Evolutionary conservation across 1,140 invertebrate genomes (phyloP).

Genomic region (Drosophila pallidifrons): DNA sequence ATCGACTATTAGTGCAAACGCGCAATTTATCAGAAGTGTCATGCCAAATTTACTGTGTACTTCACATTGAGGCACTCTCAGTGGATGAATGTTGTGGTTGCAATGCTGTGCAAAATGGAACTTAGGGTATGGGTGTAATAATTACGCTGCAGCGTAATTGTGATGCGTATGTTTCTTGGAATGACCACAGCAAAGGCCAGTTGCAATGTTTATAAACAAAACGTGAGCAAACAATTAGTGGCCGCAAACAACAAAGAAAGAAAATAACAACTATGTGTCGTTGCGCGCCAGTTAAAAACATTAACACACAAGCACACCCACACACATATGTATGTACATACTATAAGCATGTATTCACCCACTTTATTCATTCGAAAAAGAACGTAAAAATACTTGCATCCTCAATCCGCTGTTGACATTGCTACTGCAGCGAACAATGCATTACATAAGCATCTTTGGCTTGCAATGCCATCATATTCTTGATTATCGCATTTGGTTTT

Average conservation of each 20-base stretch:
- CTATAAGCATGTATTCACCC: neutral
- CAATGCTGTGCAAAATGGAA: neutral
- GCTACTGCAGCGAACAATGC: slow-evolving; percentile 13
- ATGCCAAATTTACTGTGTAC: slow-evolving; percentile 20
- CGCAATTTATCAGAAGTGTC: slow-evolving; percentile 30
- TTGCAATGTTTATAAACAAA: slow-evolving; percentile 48
- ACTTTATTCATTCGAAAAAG: slow-evolving; percentile 7
- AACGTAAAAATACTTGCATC: slow-evolving; percentile 20
- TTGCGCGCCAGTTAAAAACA: neutral
- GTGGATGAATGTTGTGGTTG: neutral
- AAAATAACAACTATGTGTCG: slow-evolving; percentile 13
- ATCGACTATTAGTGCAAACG: slow-evolving; percentile 10
- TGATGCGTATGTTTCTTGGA: neutral
- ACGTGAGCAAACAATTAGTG: slow-evolving; percentile 25
- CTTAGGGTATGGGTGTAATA: neutral
- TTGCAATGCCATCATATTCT: slow-evolving; percentile 13
- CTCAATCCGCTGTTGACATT: neutral
- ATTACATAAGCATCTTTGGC: slow-evolving; percentile 37
- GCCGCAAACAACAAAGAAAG: slow-evolving; percentile 12
- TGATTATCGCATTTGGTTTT: slow-evolving; percentile 9
- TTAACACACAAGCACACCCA: too few relatives aligned
- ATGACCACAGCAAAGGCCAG: neutral
- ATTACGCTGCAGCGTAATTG: slow-evolving; percentile 23
- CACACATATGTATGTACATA: slow-evolving; percentile 1
- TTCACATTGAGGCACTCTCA: slow-evolving; percentile 9